phyloP scores from a whole-genome alignment of 2,797 vertebrate genomes.

The Enteromius argenteus region DNA sequence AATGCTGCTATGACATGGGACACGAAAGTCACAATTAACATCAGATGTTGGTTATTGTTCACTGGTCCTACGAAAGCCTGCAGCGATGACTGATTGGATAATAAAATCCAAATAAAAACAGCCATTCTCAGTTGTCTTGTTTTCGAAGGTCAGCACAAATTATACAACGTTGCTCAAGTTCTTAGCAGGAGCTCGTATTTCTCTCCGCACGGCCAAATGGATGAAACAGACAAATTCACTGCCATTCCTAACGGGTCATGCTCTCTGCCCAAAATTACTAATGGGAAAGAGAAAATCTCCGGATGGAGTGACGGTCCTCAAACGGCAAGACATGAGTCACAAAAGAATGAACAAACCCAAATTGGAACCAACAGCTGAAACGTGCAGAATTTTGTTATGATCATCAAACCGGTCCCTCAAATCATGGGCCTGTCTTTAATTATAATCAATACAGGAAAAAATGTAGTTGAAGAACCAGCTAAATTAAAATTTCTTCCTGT shows the following conservation, averaged over 20 bases:
- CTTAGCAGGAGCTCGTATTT: neutral
- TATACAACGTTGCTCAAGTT: constrained; percentile 4
- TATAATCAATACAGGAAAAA: neutral
- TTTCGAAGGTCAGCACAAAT: constrained; percentile 21
- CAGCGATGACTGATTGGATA: neutral
- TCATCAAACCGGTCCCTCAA: neutral
- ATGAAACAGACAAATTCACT: constrained; percentile 6
- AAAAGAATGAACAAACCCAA: neutral
- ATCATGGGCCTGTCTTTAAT: neutral
- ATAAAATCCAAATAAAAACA: constrained; percentile 10
- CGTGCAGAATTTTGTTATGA: neutral
- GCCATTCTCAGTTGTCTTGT: neutral
- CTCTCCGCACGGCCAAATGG: neutral
- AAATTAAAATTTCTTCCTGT: neutral
- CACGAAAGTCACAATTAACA: constrained; percentile 14
- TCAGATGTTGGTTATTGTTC: constrained; percentile 10
- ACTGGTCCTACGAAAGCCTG: constrained; percentile 6
- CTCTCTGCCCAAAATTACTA: constrained; percentile 2
- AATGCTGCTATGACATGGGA: neutral
- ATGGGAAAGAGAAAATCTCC: constrained; percentile 5
- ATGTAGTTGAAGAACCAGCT: neutral
- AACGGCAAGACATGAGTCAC: neutral
- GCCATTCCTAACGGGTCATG: neutral
- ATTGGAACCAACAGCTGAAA: neutral
- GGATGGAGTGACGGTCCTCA: neutral